phyloP scores from a whole-genome alignment of 2,113 vertebrate genomes.

The Caloenas nicobarica region DNA sequence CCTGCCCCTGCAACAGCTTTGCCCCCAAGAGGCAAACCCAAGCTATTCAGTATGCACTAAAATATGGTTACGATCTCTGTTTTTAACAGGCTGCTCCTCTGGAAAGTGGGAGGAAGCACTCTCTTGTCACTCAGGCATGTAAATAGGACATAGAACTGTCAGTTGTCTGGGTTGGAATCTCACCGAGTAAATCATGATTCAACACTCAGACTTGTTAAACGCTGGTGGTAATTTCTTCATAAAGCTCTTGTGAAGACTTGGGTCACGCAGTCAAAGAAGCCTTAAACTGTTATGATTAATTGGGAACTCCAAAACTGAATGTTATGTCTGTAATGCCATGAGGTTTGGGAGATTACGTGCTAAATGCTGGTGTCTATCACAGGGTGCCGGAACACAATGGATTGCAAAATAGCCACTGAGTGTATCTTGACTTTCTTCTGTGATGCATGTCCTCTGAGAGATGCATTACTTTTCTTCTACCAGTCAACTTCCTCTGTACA shows the following conservation, averaged over 20 bases:
- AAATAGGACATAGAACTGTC: neutral
- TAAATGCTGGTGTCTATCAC: neutral
- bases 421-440: neutral
- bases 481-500: neutral
- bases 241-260: neutral
- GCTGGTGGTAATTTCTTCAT: neutral
- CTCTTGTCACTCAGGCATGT: neutral
- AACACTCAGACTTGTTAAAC: neutral
- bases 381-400: neutral
- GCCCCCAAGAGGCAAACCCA: neutral
- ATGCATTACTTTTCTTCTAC: neutral
- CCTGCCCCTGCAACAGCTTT: no score
- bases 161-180: neutral
- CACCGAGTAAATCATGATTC: neutral
- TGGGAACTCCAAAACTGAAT: neutral
- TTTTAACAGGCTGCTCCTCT: neutral
- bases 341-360: neutral
- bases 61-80: neutral
- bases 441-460: neutral
- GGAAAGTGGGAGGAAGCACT: neutral
- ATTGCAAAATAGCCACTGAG: conserved; percentile 7
- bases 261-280: neutral
- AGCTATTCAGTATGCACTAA: neutral
- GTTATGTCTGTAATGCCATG: neutral
- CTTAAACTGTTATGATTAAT: neutral